These are phyloP conservation scores for Oreohelix idahoensis DNA, from an alignment of 1,140 invertebrate species.

Conservation along the genomic window DNA sequence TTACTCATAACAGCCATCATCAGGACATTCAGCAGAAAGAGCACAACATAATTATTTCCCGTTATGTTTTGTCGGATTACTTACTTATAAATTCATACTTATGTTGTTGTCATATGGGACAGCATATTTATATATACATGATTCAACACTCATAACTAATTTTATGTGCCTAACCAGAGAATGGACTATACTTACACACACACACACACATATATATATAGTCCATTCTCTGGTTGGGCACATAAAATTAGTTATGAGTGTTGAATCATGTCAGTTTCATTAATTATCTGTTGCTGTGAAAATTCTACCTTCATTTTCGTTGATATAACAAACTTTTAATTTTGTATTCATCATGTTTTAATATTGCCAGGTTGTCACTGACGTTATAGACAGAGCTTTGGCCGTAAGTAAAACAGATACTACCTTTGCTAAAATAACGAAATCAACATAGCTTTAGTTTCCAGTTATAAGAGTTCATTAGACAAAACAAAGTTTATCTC, in stretches of 20 bases:
- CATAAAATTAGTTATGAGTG: background rate
- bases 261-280: background rate
- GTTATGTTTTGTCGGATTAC: no score
- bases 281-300: background rate
- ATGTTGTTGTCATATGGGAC: no score
- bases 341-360: background rate
- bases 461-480: no score
- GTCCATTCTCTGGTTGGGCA: background rate
- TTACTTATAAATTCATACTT: no score
- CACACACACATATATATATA: background rate
- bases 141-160: background rate
- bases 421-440: no score
- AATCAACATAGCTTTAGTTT: no score
- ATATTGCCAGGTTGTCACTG: background rate
- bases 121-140: no score
- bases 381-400: background rate
- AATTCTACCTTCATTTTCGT: no score
- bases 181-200: background rate
- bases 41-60: no score
- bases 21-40: no score
- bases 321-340: background rate
- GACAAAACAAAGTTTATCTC: no score
- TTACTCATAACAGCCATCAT: no score
- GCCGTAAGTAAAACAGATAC: background rate
- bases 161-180: background rate